Base-by-base conservation (phyloP, 2,888 invertebrate species). In the Lymantria dispar region DNA sequence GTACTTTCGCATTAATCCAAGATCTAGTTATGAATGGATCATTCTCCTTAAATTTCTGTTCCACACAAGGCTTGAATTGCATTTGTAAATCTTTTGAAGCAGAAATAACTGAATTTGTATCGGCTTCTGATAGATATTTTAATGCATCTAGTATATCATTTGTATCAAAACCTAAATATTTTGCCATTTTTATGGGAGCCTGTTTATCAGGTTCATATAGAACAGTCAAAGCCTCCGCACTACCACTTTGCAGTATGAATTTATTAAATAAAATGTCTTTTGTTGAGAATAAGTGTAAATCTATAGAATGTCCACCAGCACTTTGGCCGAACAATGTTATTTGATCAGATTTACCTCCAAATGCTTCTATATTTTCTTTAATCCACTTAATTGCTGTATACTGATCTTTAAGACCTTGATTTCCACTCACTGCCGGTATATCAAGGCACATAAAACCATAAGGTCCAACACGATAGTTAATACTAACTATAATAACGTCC, bases 361-460 rank as follows among this genome's bases (percentile, higher is more conserved):
- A 72, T 7, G 59, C 56, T 43, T 46, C 56, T n/a, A 72, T 70
- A 40, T 72, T 70, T 5, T 59, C 39, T 47, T 62, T 64, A 12
- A 72, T 47, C 71, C 72, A 72, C 50, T 53, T 54, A 0, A 72
- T 48, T n/a, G 64, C 72, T 0, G 56, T 13, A 9, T 62, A 44
- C 42, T 71, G 71, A 48, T 72, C 72, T 56, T 62, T 70, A 0
- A 72, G 50, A 0, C 72, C 72, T 40, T 68, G 64, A 43, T 72
- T 72, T 1, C 71, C 72, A 7, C 68, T 56, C 3, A 67, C 54
- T 30, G 60, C 54, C 5, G 62, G 54, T 13, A 51, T 59, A 36
- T 65, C 62, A 0, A 70, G 50, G 31, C 70, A 68, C 68, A 72
- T 65, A 14, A 71, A 71, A 3, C 71, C 70, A 39, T 68, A 71